Percentiles rank a stretch among this genome's conserved stretches.
Conservation (phyloP, 1,140 invertebrate species). For the Cydia amplana region DNA sequence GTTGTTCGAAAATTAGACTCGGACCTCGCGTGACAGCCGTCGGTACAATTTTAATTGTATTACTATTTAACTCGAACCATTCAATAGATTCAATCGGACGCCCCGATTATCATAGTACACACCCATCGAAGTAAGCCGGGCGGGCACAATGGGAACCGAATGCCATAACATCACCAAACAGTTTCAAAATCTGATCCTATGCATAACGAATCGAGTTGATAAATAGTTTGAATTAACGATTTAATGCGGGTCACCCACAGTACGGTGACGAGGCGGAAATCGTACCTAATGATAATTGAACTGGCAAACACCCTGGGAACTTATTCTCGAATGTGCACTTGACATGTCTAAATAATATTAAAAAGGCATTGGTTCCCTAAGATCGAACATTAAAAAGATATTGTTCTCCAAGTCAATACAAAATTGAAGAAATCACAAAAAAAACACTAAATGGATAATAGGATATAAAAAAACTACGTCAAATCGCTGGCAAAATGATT, state of each 20-base stretch:
- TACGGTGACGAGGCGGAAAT: slow-evolving; percentile 70
- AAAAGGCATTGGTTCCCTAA: not conserved
- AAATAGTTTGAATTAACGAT: slow-evolving; percentile 80
- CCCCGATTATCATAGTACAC: slow-evolving; percentile 71
- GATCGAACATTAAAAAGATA: too few relatives aligned
- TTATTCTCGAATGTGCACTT: slow-evolving; percentile 1
- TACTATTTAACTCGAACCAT: slow-evolving; percentile 48
- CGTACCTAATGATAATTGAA: slow-evolving; percentile 78
- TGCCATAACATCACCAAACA: slow-evolving; percentile 77
- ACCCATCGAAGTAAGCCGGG: slow-evolving; percentile 72
- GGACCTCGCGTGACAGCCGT: slow-evolving; percentile 46
- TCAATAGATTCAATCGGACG: slow-evolving; percentile 69
- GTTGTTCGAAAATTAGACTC: slow-evolving; percentile 59
- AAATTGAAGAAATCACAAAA: too few relatives aligned
- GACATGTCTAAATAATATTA: not conserved
- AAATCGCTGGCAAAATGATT: too few relatives aligned
- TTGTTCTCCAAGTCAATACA: too few relatives aligned
- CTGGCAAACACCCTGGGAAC: slow-evolving; percentile 74
- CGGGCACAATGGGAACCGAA: slow-evolving; percentile 61
- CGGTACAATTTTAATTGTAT: slow-evolving; percentile 32
- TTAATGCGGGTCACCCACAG: slow-evolving; percentile 77
- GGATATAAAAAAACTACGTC: too few relatives aligned
- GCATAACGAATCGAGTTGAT: slow-evolving; percentile 78
- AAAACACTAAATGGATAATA: too few relatives aligned
- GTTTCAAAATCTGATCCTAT: slow-evolving; percentile 79